Percentiles rank a stretch among this genome's conserved stretches.
Evolutionary conservation across 2,888 invertebrate genomes (phyloP).

Genomic region (Mesochorus sp.): DNA sequence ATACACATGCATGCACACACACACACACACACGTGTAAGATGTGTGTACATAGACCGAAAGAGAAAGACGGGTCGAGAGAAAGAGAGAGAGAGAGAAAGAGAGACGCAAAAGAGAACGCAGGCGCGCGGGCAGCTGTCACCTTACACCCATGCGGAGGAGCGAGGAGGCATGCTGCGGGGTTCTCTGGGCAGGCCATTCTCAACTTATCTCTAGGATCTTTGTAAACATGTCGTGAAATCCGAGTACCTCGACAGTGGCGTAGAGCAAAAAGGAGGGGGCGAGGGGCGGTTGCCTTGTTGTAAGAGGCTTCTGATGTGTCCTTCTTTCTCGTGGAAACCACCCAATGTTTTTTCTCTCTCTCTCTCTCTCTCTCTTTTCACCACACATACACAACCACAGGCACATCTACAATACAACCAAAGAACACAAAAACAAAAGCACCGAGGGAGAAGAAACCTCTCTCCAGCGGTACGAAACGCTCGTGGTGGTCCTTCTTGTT

Average conservation of each 20-base stretch:
- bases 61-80: too few species aligned
- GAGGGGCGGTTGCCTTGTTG: slow-evolving; percentile 69
- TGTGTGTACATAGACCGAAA: slow-evolving; percentile 49
- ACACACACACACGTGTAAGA: neutral
- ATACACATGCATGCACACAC: neutral
- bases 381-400: neutral
- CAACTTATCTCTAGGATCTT: slow-evolving; percentile 82
- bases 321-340: slow-evolving; percentile 37
- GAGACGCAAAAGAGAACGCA: slow-evolving; percentile 72
- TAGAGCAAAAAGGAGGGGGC: slow-evolving; percentile 76
- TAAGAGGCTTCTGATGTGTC: slow-evolving; percentile 54
- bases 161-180: slow-evolving; percentile 64
- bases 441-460: slow-evolving; percentile 35
- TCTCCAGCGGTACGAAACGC: slow-evolving; percentile 37
- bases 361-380: slow-evolving; percentile 43
- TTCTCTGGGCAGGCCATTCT: slow-evolving; percentile 81
- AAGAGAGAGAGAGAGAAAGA: slow-evolving; percentile 50
- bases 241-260: slow-evolving; percentile 81
- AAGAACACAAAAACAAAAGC: slow-evolving; percentile 42
- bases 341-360: slow-evolving; percentile 14
- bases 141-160: slow-evolving; percentile 79
- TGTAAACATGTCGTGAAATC: slow-evolving; percentile 83
- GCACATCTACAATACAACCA: neutral
- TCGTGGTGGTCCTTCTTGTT: slow-evolving; percentile 54
- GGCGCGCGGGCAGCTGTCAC: slow-evolving; percentile 81